Evolutionary conservation across 2,113 vertebrate genomes (phyloP).

Genomic region (Delphinapterus leucas): DNA sequence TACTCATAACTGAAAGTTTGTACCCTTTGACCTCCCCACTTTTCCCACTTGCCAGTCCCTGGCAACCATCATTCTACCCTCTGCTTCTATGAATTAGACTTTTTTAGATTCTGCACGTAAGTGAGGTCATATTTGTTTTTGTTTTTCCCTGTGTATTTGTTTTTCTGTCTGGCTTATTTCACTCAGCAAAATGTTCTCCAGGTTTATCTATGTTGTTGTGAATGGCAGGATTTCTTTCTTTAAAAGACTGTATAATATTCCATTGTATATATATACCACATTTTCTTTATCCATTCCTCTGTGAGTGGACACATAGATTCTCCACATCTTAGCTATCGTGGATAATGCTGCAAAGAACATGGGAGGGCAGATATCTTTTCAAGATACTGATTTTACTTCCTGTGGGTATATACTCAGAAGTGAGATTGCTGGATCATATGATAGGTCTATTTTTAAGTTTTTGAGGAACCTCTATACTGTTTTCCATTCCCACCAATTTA

Average conservation of each 20-base stretch:
- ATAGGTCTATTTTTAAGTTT: not conserved
- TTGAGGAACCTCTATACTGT: not conserved
- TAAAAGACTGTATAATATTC: not conserved
- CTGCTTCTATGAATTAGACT: not conserved
- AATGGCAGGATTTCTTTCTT: not conserved
- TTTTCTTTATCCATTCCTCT: not conserved
- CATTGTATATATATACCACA: not conserved
- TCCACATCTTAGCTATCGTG: not conserved
- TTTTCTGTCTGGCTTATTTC: not conserved
- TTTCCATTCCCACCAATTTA: not conserved
- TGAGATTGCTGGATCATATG: not conserved
- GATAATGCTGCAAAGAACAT: not conserved
- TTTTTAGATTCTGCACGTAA: not conserved
- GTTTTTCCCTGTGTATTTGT: not conserved
- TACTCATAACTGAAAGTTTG: not conserved
- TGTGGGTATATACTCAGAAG: not conserved
- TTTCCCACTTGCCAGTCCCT: not conserved
- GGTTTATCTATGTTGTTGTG: not conserved
- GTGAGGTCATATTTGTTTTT: not conserved
- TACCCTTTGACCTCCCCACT: not conserved
- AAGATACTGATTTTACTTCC: not conserved
- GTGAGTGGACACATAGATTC: not conserved
- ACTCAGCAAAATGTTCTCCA: not conserved
- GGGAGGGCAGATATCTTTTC: not conserved
- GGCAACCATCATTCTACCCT: not conserved